Evolutionary conservation across 2,797 vertebrate genomes (phyloP).

Genomic region (Poecilia picta): DNA sequence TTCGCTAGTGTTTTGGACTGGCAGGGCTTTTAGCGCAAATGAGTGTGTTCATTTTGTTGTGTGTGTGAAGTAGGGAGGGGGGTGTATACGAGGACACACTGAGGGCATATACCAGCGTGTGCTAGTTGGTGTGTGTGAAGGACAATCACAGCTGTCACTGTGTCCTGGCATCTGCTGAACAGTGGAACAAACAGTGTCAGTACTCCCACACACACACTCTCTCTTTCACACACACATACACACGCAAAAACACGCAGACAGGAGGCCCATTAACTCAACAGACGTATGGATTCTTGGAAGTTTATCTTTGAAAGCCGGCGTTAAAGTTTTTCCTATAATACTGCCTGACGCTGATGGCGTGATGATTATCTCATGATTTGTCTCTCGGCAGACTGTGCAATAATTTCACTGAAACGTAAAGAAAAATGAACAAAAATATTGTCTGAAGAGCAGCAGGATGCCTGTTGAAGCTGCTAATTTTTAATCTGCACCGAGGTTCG

Average conservation of each 20-base stretch:
- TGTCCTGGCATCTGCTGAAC: slow-evolving; percentile 20
- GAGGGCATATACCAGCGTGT: neutral
- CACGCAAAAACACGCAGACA: neutral
- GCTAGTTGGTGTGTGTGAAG: neutral
- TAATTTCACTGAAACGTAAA: neutral
- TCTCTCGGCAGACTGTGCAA: neutral
- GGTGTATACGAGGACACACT: slow-evolving; percentile 4
- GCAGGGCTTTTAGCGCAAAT: slow-evolving; percentile 55
- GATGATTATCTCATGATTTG: neutral
- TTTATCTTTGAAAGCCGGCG: neutral
- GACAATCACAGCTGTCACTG: slow-evolving; percentile 22
- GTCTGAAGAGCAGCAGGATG: neutral
- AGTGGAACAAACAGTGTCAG: slow-evolving; percentile 12
- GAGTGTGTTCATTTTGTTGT: slow-evolving; percentile 11
- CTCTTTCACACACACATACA: neutral
- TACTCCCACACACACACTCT: neutral
- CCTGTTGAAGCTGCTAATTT: neutral
- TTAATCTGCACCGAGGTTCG: neutral
- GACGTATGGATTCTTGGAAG: neutral
- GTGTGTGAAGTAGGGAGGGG: neutral
- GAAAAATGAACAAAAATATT: neutral
- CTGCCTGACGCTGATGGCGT: neutral
- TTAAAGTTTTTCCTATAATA: neutral
- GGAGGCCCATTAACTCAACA: neutral
- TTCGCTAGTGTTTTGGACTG: slow-evolving; percentile 38